Conservation (phyloP, 1,140 invertebrate genomes). For the Drosophila biarmipes region DNA sequence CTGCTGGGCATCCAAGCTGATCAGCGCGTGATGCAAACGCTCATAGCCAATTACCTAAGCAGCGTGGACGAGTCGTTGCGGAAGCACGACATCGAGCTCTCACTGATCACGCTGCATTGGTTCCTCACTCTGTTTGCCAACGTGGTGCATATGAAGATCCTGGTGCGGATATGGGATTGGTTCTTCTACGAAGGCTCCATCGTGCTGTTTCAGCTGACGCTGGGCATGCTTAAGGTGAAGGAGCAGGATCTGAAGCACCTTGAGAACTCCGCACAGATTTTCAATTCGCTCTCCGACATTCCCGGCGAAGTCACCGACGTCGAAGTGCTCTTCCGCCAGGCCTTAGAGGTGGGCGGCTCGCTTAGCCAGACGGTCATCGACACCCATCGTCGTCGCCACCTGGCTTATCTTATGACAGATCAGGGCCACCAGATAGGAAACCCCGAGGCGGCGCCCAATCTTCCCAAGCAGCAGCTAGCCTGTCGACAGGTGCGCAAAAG, state of each 20-base stretch:
- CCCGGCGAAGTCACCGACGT: conserved; percentile 97
- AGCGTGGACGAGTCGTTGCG: conserved; percentile 94
- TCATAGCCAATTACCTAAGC: conserved; percentile 95
- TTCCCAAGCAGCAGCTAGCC: conserved; percentile 95
- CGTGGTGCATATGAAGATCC: conserved; percentile 98
- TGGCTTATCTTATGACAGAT: conserved; percentile 97
- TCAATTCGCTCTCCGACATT: conserved; percentile 97
- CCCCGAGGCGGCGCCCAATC: conserved; percentile 93
- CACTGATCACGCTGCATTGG: conserved; percentile 98
- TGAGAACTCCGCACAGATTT: conserved; percentile 98
- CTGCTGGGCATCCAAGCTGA: conserved; percentile 95
- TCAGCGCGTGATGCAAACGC: conserved; percentile 95
- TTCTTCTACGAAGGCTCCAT: conserved; percentile 98
- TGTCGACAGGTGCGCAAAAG: conserved; percentile 94
- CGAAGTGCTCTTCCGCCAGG: conserved; percentile 87
- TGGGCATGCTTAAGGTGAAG: conserved; percentile 97
- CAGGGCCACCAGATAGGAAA: conserved; percentile 96
- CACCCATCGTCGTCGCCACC: conserved; percentile 94
- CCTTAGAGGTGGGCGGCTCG: conserved; percentile 87
- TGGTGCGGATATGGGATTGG: conserved; percentile 97
- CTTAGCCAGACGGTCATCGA: conserved; percentile 95
- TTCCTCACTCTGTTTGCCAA: conserved; percentile 99
- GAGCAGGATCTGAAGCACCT: conserved; percentile 92
- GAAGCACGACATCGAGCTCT: conserved; percentile 98
- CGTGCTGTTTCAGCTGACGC: conserved; percentile 97